phyloP scores from a whole-genome alignment of 2,797 vertebrate genomes.

The Cyprinodon diabolis region DNA sequence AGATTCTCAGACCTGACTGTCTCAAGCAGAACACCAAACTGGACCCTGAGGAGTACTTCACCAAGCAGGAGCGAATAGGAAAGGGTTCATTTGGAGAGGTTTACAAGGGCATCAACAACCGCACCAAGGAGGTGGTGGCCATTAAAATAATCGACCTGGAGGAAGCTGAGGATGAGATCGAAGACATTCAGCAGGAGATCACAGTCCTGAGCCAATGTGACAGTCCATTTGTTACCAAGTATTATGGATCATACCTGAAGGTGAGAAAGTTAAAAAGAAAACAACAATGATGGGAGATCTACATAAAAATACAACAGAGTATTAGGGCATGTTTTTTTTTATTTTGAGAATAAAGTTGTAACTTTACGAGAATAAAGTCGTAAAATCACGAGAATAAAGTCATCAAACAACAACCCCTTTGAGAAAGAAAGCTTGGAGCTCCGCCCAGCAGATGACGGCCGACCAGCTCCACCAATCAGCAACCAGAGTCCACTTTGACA shows the following conservation, averaged over 20 bases:
- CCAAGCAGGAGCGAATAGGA: slow-evolving; percentile 97
- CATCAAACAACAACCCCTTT: no score
- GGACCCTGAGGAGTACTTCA: slow-evolving; percentile 97
- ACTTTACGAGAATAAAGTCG: no score
- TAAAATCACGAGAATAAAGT: no score
- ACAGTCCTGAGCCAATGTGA: slow-evolving; percentile 98
- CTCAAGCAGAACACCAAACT: slow-evolving; percentile 87
- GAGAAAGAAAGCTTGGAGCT: no score
- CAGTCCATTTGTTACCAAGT: slow-evolving; percentile 98
- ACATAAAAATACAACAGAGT: neutral
- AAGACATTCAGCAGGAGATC: slow-evolving; percentile 81
- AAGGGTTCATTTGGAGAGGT: slow-evolving; percentile 99
- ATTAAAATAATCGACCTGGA: slow-evolving; percentile 99
- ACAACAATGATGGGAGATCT: neutral
- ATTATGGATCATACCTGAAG: slow-evolving; percentile 98
- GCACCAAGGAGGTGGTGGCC: slow-evolving; percentile 96
- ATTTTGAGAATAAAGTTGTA: no score
- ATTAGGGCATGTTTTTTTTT: no score
- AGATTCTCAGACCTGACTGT: slow-evolving; percentile 17
- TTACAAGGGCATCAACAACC: slow-evolving; percentile 98
- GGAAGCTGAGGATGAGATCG: slow-evolving; percentile 95
- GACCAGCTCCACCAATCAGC: no score
- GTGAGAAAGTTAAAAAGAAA: slow-evolving; percentile 72
- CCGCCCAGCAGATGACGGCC: no score
- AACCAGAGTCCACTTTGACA: no score